These are phyloP conservation scores for Centropus bengalensis DNA, from an alignment of 2,113 vertebrate genomes.

Conservation along the genomic window DNA sequence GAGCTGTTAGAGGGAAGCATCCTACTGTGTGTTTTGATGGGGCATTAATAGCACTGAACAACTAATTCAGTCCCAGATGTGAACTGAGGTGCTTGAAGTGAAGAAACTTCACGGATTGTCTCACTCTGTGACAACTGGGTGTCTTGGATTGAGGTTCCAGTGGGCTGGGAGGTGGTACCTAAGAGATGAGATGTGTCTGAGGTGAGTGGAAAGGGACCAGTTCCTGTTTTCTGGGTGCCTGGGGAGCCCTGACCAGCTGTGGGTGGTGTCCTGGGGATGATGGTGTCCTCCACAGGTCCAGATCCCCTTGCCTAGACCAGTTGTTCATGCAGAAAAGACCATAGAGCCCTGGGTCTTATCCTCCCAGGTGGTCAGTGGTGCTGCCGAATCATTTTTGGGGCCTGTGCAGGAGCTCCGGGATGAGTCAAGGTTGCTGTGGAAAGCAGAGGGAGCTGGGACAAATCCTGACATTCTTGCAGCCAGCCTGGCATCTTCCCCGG, in stretches of 20 bases:
- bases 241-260: background rate
- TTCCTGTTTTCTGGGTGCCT: background rate
- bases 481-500: background rate
- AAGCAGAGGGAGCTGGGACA: background rate
- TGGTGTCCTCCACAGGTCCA: background rate
- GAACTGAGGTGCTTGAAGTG: background rate
- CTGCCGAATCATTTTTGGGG: accelerated
- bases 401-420: accelerated
- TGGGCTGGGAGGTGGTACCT: background rate
- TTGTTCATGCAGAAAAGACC: background rate
- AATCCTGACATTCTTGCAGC: background rate
- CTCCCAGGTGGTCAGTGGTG: accelerated
- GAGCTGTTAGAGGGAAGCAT: accelerated
- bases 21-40: background rate
- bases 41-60: background rate
- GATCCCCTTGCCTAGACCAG: background rate
- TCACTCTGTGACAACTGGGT: accelerated
- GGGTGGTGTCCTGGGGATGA: too few relatives aligned
- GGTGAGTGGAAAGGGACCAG: accelerated
- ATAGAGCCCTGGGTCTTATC: too few relatives aligned
- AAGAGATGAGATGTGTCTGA: accelerated
- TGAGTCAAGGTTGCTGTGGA: accelerated
- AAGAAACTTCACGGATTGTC: background rate
- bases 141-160: too few relatives aligned
- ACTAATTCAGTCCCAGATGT: background rate